Base-by-base conservation (phyloP, 2,113 vertebrate genomes). In the Electrona antarctica region DNA sequence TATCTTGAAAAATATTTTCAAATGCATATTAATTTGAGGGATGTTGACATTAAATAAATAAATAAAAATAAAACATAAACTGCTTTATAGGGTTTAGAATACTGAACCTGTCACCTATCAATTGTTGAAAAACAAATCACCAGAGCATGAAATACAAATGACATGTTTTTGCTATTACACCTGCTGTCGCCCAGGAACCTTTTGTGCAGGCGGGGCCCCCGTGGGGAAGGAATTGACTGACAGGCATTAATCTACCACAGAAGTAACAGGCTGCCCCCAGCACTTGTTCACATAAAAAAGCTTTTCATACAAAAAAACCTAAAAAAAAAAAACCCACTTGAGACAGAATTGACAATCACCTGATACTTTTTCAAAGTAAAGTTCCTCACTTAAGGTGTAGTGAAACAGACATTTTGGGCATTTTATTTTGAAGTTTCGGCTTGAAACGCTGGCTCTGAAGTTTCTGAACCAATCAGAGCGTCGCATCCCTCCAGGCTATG, bases 321-420 rank as follows among this genome's bases (percentile, higher is more conserved):
- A n/a, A n/a, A n/a, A n/a, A n/a, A n/a, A n/a, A n/a, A n/a, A n/a
- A n/a, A n/a, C n/a, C n/a, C n/a, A n/a, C n/a, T n/a, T n/a, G 81
- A 84, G 86, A 60, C 11, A 4, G 60, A 64, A 75, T 74, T 41
- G 33, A 54, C 78, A 85, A 88, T 64, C 80, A 68, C 61, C 59
- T 87, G 86, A 87, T 76, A 81, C 86, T 87, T 88, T 88, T 88
- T 88, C 89, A 88, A 87, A 85, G 85, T 82, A 57, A 29, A 85
- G 74, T 87, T 85, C 81, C 75, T 68, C 79, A 68, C 73, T 77
- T 77, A 21, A 21, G 21, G 21, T 21, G 21, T 21, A 21, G 21
- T 21, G 21, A 21, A 21, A 21, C 21, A 2, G 21, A 21, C 1
- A 21, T 21, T 1, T 1, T 21, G 21, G 21, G 21, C 21, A 21